Evolutionary conservation across 2,888 invertebrate species (phyloP), one percentile per base, ranked within the genome.

Genomic region (Micropterix aruncella): DNA sequence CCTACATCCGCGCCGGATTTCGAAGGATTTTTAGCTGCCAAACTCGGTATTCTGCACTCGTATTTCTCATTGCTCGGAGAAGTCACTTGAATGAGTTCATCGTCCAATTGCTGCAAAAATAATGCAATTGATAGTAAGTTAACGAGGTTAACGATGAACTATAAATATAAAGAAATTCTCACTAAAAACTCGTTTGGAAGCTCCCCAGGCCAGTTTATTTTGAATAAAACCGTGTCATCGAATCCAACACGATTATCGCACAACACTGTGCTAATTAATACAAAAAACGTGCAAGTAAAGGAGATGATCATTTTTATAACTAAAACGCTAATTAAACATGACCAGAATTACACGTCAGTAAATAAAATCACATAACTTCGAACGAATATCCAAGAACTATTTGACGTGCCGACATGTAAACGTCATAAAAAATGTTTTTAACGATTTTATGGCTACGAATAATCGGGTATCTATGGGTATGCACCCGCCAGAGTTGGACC

Each of bases 51-150:
- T 7, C 76, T 66, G 59, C 95, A 95, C 46, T 80, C 75, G 60
- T 91, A 95, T 52, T 79, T 76, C 58, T 95, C 94, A 56, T 87
- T 79, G 49, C 85, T 79, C 14, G 78, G 73, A 12, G 90, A 86
- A 43, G 75, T 79, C 43, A 91, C 77, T 50, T 77, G 65, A 44
- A 89, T 63, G 9, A 77, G 63, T 54, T 86, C 82, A 47, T 65
- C 65, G 46, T 67, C 41, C 37, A 43, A 19, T 18, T 47, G 56
- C 60, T 60, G 52, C n/a, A n/a, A n/a, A n/a, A n/a, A n/a, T n/a
- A n/a, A n/a, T n/a, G n/a, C n/a, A n/a, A n/a, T n/a, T n/a, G n/a
- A n/a, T n/a, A n/a, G n/a, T n/a, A n/a, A n/a, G n/a, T n/a, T n/a
- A n/a, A n/a, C n/a, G n/a, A 12, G 12, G 27, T 27, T 7, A 27